Percentiles rank a stretch among this genome's conserved stretches.
Evolutionary conservation across 2,888 invertebrate species (phyloP).

Genomic region (Eutolmus rufibarbis): DNA sequence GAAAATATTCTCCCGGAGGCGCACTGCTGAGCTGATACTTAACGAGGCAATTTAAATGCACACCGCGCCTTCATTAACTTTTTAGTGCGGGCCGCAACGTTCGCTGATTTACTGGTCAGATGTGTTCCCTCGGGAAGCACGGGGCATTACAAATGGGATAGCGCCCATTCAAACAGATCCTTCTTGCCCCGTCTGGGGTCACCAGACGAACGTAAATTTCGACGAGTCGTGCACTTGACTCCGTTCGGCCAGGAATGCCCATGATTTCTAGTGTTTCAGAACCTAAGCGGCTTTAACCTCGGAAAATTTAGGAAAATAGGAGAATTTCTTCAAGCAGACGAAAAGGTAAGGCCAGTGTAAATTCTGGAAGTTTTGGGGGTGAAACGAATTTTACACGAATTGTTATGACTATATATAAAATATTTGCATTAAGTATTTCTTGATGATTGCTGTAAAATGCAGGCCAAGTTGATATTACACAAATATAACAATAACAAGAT

Average conservation of each 20-base stretch:
- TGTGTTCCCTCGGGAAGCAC: background rate
- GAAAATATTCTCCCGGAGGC: background rate
- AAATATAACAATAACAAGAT: background rate
- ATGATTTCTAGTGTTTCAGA: background rate
- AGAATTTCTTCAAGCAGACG: background rate
- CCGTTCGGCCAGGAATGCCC: background rate
- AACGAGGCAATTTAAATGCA: background rate
- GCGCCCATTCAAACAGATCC: background rate
- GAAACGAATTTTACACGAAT: background rate
- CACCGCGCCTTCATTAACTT: background rate
- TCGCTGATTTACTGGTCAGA: background rate
- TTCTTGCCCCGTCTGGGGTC: background rate
- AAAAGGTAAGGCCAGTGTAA: background rate
- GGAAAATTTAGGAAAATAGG: background rate
- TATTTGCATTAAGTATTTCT: background rate
- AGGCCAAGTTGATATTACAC: background rate
- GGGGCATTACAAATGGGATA: background rate
- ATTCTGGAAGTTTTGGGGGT: background rate
- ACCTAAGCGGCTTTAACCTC: background rate
- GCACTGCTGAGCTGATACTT: background rate
- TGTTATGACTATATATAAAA: background rate
- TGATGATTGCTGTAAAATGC: background rate
- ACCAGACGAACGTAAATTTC: background rate
- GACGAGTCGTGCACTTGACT: background rate
- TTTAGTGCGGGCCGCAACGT: background rate